These are phyloP conservation scores for Erebia aethiops DNA, from an alignment of 2,888 invertebrate species.

Conservation along the genomic window DNA sequence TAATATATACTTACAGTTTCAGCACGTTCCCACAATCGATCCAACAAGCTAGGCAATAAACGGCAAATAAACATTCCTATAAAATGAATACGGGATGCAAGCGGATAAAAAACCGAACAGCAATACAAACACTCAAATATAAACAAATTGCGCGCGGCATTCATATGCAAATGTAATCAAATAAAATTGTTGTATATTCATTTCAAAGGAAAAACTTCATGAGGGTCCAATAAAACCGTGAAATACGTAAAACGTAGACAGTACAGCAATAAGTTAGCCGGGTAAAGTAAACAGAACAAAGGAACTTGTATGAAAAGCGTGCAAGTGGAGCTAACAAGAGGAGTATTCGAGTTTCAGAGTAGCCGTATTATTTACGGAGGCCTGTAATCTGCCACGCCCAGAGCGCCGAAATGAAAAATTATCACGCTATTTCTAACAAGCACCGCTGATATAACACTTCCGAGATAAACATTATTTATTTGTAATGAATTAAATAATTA, in stretches of 20 bases:
- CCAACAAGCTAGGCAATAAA: slow-evolving; percentile 5
- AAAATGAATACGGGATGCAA: slow-evolving; percentile 34
- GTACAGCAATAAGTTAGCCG: slow-evolving; percentile 57
- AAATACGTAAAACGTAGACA: background rate
- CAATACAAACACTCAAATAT: slow-evolving; percentile 3
- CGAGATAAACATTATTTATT: background rate
- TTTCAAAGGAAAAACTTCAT: slow-evolving; percentile 62
- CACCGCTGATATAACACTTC: slow-evolving; percentile 51
- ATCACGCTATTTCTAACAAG: slow-evolving; percentile 80
- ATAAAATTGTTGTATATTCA: slow-evolving; percentile 61
- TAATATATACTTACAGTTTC: background rate
- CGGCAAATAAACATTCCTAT: slow-evolving; percentile 4
- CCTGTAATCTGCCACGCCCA: slow-evolving; percentile 81
- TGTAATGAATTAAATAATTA: background rate
- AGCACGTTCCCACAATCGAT: slow-evolving; percentile 37
- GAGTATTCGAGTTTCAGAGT: slow-evolving; percentile 66
- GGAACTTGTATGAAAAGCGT: slow-evolving; percentile 65
- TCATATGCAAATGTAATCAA: slow-evolving; percentile 53
- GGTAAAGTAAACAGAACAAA: slow-evolving; percentile 62
- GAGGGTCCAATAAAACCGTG: slow-evolving; percentile 60
- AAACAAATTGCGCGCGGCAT: slow-evolving; percentile 37
- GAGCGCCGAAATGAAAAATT: slow-evolving; percentile 81
- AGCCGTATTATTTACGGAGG: slow-evolving; percentile 77
- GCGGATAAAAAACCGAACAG: slow-evolving; percentile 26
- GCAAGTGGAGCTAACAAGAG: slow-evolving; percentile 58